Percentiles rank a stretch among this genome's conserved stretches.
phyloP scores from a whole-genome alignment of 2,797 vertebrate species.

The Spinus pinus region DNA sequence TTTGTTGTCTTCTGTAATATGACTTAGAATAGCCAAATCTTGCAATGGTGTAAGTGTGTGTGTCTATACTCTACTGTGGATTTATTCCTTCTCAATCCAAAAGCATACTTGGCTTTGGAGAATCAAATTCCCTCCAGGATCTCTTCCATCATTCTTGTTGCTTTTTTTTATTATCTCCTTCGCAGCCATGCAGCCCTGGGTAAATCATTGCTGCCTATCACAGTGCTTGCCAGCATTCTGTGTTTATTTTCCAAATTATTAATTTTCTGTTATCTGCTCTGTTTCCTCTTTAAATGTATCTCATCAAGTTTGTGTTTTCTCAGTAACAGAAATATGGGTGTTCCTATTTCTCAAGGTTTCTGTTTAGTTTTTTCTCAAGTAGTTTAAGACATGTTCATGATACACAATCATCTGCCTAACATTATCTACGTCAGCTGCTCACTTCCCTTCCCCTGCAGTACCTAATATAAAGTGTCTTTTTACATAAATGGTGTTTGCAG shows the following conservation, averaged over 20 bases:
- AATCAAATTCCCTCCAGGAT: background rate
- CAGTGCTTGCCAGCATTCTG: background rate
- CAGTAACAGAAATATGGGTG: background rate
- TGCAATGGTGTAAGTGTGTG: background rate
- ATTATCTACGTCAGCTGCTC: constrained; percentile 18
- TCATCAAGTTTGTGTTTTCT: background rate
- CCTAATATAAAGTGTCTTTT: constrained; percentile 22
- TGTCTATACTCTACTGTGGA: background rate
- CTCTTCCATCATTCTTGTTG: background rate
- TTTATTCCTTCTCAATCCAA: background rate
- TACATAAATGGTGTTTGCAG: constrained; percentile 32
- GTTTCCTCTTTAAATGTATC: background rate
- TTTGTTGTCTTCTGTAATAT: background rate
- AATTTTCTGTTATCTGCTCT: background rate
- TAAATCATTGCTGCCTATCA: fast-evolving
- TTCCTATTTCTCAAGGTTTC: background rate
- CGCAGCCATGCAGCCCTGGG: background rate
- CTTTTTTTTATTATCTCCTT: background rate
- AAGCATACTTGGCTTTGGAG: background rate
- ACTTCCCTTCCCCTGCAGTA: constrained; percentile 3
- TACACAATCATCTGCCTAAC: background rate
- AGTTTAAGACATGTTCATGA: background rate
- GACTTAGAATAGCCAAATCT: background rate
- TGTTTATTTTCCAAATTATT: background rate
- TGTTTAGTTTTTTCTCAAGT: background rate